phyloP scores from a whole-genome alignment of 2,888 invertebrate genomes.

The Yponomeuta cagnagella region DNA sequence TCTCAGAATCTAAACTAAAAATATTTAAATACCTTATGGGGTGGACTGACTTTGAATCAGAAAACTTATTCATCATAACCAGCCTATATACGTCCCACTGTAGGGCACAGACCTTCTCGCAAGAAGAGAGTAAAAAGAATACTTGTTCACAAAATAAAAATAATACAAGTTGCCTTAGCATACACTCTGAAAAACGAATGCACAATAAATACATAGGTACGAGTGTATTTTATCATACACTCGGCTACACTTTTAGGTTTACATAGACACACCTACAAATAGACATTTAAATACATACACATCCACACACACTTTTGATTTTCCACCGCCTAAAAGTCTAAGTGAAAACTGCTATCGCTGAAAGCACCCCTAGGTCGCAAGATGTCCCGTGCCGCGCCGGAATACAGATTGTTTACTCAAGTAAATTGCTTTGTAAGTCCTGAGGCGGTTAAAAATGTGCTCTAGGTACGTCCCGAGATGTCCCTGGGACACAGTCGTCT shows the following conservation, averaged over 20 bases:
- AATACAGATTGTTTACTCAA: conserved; percentile 55
- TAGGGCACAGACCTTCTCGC: too few relatives aligned
- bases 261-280: neutral
- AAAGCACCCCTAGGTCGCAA: conserved; percentile 8
- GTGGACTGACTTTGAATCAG: too few relatives aligned
- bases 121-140: too few relatives aligned
- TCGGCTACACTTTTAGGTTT: neutral
- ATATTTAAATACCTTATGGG: too few relatives aligned
- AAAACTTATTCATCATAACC: too few relatives aligned
- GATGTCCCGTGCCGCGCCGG: conserved; percentile 16
- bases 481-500: neutral
- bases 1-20: too few relatives aligned
- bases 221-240: too few relatives aligned
- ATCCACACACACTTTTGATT: neutral
- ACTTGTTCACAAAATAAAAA: too few relatives aligned
- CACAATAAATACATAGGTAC: too few relatives aligned
- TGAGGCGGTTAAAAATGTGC: conserved; percentile 47
- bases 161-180: too few relatives aligned
- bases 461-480: neutral
- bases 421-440: conserved; percentile 63
- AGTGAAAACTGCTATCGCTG: neutral
- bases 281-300: neutral
- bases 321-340: neutral
- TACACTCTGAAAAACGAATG: too few relatives aligned
- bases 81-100: too few relatives aligned